Percentiles rank a stretch among this genome's conserved stretches.
Evolutionary conservation across 2,888 invertebrate species (phyloP).

Genomic region (Blomia tropicalis): DNA sequence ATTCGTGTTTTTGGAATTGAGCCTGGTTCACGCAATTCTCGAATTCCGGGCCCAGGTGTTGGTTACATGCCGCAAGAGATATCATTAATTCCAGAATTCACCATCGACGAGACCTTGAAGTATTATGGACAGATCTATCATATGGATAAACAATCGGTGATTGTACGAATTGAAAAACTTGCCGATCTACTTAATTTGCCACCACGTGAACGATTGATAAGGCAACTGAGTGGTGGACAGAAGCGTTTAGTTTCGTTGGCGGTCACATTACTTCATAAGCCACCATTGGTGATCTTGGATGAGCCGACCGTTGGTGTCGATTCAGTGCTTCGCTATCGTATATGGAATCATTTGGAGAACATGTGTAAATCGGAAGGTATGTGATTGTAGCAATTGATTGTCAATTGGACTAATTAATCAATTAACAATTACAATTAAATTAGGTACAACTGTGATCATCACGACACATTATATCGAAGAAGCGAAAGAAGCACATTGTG

Average conservation of each 20-base stretch:
- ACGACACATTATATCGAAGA: slow-evolving; percentile 23
- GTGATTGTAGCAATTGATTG: not conserved
- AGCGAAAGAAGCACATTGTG: slow-evolving; percentile 12
- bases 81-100: slow-evolving; percentile 26
- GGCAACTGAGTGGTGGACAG: slow-evolving; percentile 58
- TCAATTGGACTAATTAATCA: not conserved
- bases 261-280: slow-evolving; percentile 79
- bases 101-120: slow-evolving; percentile 19
- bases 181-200: slow-evolving; percentile 23
- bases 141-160: slow-evolving; percentile 8
- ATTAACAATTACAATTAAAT: not conserved
- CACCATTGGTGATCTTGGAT: slow-evolving; percentile 72
- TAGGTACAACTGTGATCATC: slow-evolving; percentile 21
- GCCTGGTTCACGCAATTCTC: not conserved
- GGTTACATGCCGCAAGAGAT: slow-evolving; percentile 26
- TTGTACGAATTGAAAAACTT: slow-evolving; percentile 17
- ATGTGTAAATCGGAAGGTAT: slow-evolving; percentile 59
- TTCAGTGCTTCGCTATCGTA: slow-evolving; percentile 58
- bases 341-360: slow-evolving; percentile 81
- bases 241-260: slow-evolving; percentile 79
- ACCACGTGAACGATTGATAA: slow-evolving; percentile 2
- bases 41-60: slow-evolving; percentile 19
- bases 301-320: slow-evolving; percentile 87
- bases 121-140: slow-evolving; percentile 24
- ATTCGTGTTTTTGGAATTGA: slow-evolving; percentile 61